A percentile compares a stretch with the other conserved stretches of the same genome.
Evolutionary conservation across 1,140 invertebrate genomes (phyloP).

Genomic region (Dolichoris vasculosae): DNA sequence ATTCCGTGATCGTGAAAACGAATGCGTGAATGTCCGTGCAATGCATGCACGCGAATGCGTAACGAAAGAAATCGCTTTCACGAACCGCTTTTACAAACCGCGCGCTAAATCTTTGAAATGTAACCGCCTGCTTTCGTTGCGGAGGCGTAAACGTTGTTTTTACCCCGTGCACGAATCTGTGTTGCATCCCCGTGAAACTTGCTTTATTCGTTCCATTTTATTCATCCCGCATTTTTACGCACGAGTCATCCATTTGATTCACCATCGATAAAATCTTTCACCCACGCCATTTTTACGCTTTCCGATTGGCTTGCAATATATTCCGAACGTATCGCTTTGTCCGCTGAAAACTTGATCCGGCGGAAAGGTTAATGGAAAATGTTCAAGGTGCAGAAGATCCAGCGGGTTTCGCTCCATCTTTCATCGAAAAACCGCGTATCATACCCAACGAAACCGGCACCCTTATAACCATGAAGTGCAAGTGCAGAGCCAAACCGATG

Average conservation of each 20-base stretch:
- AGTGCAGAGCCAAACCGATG: slow-evolving; percentile 93
- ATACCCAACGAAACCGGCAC: slow-evolving; percentile 97
- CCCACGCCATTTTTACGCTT: neutral
- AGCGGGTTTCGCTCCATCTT: slow-evolving; percentile 93
- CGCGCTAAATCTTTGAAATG: neutral
- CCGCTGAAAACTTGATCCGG: neutral
- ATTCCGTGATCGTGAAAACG: neutral
- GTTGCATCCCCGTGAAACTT: neutral
- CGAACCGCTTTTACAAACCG: neutral
- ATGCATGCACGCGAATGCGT: neutral
- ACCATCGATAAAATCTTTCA: neutral
- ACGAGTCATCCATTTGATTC: neutral
- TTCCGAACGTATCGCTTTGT: neutral
- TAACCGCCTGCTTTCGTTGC: neutral
- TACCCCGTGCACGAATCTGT: neutral
- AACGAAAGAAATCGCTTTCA: neutral
- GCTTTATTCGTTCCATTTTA: slow-evolving; percentile 1
- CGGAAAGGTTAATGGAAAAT: slow-evolving; percentile 65
- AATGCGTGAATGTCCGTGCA: neutral
- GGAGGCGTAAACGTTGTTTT: neutral
- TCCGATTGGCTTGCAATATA: neutral
- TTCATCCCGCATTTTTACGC: neutral
- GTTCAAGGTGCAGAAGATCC: slow-evolving; percentile 89
- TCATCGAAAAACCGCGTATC: slow-evolving; percentile 97
- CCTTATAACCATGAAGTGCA: slow-evolving; percentile 96